phyloP scores from a whole-genome alignment of 1,140 invertebrate genomes.

The Diorhabda elongata region DNA sequence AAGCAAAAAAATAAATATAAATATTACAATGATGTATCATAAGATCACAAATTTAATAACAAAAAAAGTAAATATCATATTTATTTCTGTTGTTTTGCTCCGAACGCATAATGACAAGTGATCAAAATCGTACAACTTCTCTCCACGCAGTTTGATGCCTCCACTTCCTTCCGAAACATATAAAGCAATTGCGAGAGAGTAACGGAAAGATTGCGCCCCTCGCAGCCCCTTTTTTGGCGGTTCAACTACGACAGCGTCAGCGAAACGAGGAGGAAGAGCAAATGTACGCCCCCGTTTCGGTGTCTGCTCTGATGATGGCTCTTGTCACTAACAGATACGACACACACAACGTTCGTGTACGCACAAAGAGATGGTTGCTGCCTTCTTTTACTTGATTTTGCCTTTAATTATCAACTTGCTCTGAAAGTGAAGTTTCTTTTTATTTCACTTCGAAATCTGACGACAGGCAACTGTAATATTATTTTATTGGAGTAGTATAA shows the following conservation, averaged over 20 bases:
- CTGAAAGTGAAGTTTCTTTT: background rate
- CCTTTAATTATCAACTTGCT: background rate
- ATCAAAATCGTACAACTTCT: background rate
- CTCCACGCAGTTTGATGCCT: conserved; percentile 19
- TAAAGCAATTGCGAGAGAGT: conserved; percentile 39
- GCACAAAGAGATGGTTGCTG: conserved; percentile 39
- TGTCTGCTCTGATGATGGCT: conserved; percentile 24
- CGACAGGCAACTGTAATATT: background rate
- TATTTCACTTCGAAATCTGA: background rate
- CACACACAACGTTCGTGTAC: conserved; percentile 2
- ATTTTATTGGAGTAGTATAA: background rate
- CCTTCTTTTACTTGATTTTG: conserved; percentile 14
- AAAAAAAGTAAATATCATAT: no score
- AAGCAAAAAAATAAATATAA: no score
- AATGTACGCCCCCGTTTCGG: conserved; percentile 11
- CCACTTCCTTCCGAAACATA: conserved; percentile 44
- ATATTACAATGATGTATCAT: no score
- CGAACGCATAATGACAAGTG: no score
- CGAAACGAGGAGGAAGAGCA: conserved; percentile 1
- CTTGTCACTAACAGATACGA: conserved; percentile 34
- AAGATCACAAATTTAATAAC: no score
- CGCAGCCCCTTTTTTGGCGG: background rate
- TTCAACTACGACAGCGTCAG: conserved; percentile 19
- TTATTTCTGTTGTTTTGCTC: no score
- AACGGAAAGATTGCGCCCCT: background rate